phyloP scores from a whole-genome alignment of 2,113 vertebrate species.

The Litocranius walleri region DNA sequence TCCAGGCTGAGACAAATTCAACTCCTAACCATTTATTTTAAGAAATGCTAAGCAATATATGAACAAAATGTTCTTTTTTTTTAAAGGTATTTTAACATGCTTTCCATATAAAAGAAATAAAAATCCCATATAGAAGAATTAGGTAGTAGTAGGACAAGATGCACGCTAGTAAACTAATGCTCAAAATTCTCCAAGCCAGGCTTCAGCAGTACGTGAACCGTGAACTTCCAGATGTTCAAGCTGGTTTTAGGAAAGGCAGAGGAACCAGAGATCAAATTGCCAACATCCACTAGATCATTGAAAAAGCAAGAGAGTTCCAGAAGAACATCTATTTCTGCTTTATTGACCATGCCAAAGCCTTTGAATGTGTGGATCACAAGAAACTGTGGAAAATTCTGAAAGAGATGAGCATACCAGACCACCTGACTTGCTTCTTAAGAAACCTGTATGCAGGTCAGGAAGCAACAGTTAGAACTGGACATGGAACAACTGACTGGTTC shows the following conservation, averaged over 20 bases:
- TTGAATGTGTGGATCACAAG: not conserved
- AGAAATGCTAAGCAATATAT: not conserved
- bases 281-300: rapidly evolving
- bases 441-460: not conserved
- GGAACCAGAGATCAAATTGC: not conserved
- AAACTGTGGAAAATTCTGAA: not conserved
- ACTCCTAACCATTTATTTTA: not conserved
- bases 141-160: not conserved
- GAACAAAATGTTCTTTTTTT: not conserved
- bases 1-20: not conserved
- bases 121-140: not conserved
- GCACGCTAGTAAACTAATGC: rapidly evolving
- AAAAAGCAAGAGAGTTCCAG: not conserved
- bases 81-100: not conserved
- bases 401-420: not conserved
- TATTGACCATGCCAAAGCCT: not conserved
- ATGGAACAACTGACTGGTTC: not conserved
- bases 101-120: not conserved
- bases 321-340: not conserved
- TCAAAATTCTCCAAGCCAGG: not conserved
- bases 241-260: not conserved
- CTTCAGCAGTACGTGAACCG: not conserved
- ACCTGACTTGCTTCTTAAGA: not conserved
- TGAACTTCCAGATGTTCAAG: not conserved
- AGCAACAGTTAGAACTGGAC: not conserved